These are phyloP conservation scores for Saxidomus purpurata DNA, from an alignment of 1,140 invertebrate genomes.

Conservation along the genomic window DNA sequence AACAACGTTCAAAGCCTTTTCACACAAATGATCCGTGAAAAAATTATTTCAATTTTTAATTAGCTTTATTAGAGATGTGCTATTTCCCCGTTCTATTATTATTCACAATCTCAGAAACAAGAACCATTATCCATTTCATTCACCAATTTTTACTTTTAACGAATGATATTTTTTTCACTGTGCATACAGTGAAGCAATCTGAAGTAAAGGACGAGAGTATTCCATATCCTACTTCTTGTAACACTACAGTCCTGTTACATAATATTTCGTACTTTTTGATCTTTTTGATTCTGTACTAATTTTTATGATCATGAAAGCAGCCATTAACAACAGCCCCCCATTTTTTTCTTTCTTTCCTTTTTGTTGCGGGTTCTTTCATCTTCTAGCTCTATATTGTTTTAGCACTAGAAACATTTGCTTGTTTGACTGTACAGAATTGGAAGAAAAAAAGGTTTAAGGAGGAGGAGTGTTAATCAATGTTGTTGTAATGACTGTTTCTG, in stretches of 20 bases:
- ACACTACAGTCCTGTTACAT: neutral
- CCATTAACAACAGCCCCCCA: neutral
- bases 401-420: neutral
- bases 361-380: neutral
- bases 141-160: too few relatives aligned
- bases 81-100: too few relatives aligned
- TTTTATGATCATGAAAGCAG: slow-evolving; percentile 18
- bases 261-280: neutral
- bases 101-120: too few relatives aligned
- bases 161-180: neutral
- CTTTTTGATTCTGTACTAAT: neutral
- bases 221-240: neutral
- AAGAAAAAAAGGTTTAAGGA: neutral
- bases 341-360: neutral
- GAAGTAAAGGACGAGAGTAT: too few relatives aligned
- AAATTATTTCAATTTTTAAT: too few relatives aligned
- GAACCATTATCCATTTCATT: too few relatives aligned
- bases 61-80: too few relatives aligned
- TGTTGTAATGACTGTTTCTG: slow-evolving; percentile 3
- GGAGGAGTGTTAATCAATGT: neutral
- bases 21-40: too few relatives aligned
- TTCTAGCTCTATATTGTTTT: slow-evolving; percentile 7
- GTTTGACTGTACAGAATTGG: neutral
- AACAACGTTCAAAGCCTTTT: too few relatives aligned
- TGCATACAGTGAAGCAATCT: neutral